Evolutionary conservation across 2,888 invertebrate species (phyloP).

Genomic region (Drosophila niveifrons): DNA sequence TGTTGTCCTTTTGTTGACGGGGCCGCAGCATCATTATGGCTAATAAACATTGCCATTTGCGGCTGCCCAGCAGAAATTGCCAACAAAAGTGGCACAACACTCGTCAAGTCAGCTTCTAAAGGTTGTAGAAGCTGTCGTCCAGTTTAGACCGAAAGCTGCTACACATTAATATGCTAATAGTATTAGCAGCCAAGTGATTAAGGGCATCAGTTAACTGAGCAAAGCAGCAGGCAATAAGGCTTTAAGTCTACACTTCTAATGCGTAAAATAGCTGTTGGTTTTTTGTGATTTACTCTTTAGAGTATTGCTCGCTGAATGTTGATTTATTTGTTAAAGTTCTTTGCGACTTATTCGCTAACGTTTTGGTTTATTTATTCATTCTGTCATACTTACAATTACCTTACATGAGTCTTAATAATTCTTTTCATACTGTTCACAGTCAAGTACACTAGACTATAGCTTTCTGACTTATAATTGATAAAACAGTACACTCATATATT

Average conservation of each 20-base stretch:
- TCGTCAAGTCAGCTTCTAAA: conserved; percentile 27
- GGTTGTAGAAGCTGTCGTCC: neutral
- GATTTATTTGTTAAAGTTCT: too few species aligned
- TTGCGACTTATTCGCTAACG: too few species aligned
- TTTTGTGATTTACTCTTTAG: neutral
- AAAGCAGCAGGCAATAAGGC: neutral
- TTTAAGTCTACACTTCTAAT: neutral
- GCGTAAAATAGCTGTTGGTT: neutral
- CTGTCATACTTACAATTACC: too few species aligned
- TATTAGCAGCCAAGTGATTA: neutral
- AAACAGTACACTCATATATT: too few species aligned
- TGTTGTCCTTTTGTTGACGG: conserved; percentile 53
- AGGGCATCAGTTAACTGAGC: neutral
- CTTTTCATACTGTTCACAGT: too few species aligned
- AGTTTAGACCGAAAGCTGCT: conserved; percentile 5
- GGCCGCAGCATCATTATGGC: conserved; percentile 76
- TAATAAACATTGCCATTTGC: conserved; percentile 79
- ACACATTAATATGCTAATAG: conserved; percentile 2
- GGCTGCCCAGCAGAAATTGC: conserved; percentile 61
- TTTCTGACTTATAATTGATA: too few species aligned
- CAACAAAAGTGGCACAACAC: conserved; percentile 45
- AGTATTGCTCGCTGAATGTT: too few species aligned
- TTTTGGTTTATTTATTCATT: too few species aligned
- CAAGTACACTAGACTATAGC: too few species aligned
- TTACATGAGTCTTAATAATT: too few species aligned